Evolutionary conservation across 2,113 vertebrate species (phyloP), one percentile per base, ranked within the genome.

Genomic region (Tragelaphus scriptus): DNA sequence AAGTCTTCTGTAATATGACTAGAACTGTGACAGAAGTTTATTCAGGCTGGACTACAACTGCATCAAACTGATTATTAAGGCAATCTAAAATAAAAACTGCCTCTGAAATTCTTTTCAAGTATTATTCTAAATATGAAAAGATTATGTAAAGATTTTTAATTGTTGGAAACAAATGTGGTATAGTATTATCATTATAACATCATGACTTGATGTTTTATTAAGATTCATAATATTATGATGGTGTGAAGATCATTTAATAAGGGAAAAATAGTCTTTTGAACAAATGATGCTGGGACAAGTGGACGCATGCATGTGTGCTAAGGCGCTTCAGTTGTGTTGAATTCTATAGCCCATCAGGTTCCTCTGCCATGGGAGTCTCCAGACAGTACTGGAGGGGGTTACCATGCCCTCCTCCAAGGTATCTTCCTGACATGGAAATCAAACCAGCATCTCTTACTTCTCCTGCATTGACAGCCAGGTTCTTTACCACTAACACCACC

Each of bases 201-300:
- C 17, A 40, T 71, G 53, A 68, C 55, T 59, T 94, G 40, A 68
- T 91, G 30, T 51, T 88, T 92, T 94, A 91, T 86, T 96, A 87
- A 68, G 81, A 51, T 49, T 91, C 30, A 58, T 79, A 58, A 63
- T 92, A 49, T 59, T 85, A 26, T 79, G 30, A 63, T 55, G 25
- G 40, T 88, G 6, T 47, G n/a, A 63, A 88, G 88, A 32, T 93
- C n/a, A 77, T 59, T 77, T 36, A 84, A n/a, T 61, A 61, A 63
- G 65, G 26, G 84, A 40, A 88, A 59, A 91, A 11, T 75, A 40
- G 40, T 75, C 36, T 75, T 75, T 75, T 86, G 17, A 91, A 80
- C 40, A 92, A 84, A 89, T 85, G n/a, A 16, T 85, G 47, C 77
- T 68, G 55, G 61, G n/a, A 77, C 61, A 44, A 61, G 44, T 44